Conservation (phyloP, 1,140 invertebrate genomes). For the Pseudomyrmex cubaensis region DNA sequence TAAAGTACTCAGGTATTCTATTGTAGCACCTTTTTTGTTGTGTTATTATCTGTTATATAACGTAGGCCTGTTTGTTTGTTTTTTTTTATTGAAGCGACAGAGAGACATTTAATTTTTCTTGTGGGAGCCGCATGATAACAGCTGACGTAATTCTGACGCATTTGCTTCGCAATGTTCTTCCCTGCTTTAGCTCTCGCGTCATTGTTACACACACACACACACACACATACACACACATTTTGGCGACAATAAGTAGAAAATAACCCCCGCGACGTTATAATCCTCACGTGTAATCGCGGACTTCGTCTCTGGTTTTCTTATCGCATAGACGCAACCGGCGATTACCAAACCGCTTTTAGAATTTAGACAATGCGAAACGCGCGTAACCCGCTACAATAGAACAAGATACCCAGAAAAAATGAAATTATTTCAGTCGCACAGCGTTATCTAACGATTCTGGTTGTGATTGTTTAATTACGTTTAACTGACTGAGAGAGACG, state of each 20-base stretch:
- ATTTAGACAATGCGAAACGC: conserved; percentile 16
- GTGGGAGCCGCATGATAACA: not conserved
- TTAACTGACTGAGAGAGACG: not conserved
- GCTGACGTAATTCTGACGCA: not conserved
- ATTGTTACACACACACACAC: not conserved
- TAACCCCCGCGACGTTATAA: not conserved
- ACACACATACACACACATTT: no score
- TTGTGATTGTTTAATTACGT: conserved; percentile 8
- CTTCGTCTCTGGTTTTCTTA: not conserved
- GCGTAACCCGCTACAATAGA: conserved; percentile 4
- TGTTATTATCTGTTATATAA: not conserved
- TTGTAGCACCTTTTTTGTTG: no score
- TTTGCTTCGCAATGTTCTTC: not conserved
- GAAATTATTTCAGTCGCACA: not conserved
- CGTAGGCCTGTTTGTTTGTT: not conserved
- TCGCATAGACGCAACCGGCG: not conserved
- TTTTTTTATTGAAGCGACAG: no score
- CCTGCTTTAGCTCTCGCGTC: not conserved
- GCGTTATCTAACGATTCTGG: conserved; percentile 6
- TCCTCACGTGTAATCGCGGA: not conserved
- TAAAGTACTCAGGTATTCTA: no score
- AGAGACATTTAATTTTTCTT: not conserved
- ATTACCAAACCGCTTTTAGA: not conserved
- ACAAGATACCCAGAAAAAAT: not conserved
- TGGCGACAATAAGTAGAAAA: not conserved